These are phyloP conservation scores for Procapra przewalskii DNA, from an alignment of 2,113 vertebrate genomes.

Conservation along the genomic window DNA sequence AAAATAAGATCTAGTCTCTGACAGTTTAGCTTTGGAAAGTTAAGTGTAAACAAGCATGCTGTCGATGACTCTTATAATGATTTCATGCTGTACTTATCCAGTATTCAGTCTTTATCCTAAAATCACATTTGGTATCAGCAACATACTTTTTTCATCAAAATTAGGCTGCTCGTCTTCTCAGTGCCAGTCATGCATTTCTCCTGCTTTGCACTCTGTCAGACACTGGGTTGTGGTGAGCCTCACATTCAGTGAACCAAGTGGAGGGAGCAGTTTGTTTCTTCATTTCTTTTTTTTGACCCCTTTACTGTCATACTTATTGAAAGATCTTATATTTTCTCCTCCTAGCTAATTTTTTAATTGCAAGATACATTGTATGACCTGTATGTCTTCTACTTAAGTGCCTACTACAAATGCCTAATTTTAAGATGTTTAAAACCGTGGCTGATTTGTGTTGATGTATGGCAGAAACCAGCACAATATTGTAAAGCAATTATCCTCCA, in stretches of 20 bases:
- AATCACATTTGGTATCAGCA: constrained; percentile 13
- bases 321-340: not conserved
- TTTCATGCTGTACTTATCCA: not conserved
- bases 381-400: not conserved
- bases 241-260: not conserved
- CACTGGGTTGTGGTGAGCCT: not conserved
- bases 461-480: not conserved
- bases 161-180: not conserved
- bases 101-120: not conserved
- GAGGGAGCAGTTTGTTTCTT: not conserved
- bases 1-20: not conserved
- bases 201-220: not conserved
- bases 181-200: fast-evolving
- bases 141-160: not conserved
- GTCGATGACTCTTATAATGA: not conserved
- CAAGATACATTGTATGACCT: not conserved
- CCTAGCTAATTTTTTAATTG: not conserved
- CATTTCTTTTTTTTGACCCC: not conserved
- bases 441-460: not conserved
- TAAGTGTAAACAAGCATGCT: constrained; percentile 22
- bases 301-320: not conserved
- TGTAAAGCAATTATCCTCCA: not conserved
- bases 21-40: constrained; percentile 35
- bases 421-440: constrained; percentile 62
- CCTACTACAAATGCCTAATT: constrained; percentile 14